Evolutionary conservation across 2,113 vertebrate genomes (phyloP).

Genomic region (Siniperca chuatsi): DNA sequence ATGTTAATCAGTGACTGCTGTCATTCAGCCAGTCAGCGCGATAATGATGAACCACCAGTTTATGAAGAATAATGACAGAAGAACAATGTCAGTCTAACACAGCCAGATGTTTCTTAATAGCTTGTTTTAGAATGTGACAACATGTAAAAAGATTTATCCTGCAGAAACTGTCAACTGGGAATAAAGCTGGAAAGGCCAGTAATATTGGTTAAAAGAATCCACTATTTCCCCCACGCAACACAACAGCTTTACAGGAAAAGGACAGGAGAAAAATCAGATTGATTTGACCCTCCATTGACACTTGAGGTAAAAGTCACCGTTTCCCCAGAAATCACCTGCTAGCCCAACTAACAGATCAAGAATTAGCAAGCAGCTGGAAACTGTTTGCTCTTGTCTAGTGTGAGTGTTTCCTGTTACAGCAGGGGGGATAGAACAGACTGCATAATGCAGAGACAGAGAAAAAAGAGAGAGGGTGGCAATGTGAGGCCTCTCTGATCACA

Average conservation of each 20-base stretch:
- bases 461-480: conserved; percentile 44
- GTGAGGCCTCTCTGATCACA: conserved; percentile 77
- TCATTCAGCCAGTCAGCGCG: conserved; percentile 63
- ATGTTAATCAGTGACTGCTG: conserved; percentile 75
- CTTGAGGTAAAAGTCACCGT: conserved; percentile 35
- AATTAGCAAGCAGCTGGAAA: conserved; percentile 79
- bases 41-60: conserved; percentile 65
- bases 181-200: neutral
- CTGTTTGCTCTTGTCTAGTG: conserved; percentile 69
- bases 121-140: conserved; percentile 38
- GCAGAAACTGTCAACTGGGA: conserved; percentile 18
- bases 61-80: conserved; percentile 40
- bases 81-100: conserved; percentile 19
- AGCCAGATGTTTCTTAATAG: conserved; percentile 55
- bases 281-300: conserved; percentile 16
- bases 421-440: conserved; percentile 60
- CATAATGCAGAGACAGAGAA: conserved; percentile 62
- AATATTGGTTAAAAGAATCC: conserved; percentile 3
- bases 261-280: neutral
- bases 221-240: neutral
- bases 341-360: conserved; percentile 55
- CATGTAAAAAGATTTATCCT: conserved; percentile 25
- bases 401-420: conserved; percentile 61
- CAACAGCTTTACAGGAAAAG: neutral
- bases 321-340: conserved; percentile 59